Evolutionary conservation across 2,888 invertebrate genomes (phyloP).

Genomic region (Alloplasta piceator): DNA sequence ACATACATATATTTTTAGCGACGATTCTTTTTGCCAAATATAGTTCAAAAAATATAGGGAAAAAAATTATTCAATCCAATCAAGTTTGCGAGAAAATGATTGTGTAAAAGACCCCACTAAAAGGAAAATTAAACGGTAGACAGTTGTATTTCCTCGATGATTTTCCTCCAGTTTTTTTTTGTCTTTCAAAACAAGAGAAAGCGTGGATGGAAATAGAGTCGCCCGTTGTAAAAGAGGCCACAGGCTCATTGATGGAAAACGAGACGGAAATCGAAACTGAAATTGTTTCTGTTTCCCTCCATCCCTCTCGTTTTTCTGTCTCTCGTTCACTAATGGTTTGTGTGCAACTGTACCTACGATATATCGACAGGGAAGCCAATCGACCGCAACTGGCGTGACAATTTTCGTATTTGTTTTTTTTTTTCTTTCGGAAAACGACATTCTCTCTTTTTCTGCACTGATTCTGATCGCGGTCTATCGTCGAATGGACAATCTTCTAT

Average conservation of each 20-base stretch:
- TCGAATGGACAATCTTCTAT: conserved; percentile 16
- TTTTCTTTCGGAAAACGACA: conserved; percentile 36
- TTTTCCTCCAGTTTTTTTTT: conserved; percentile 15
- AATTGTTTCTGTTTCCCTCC: conserved; percentile 26
- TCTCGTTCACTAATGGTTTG: conserved; percentile 20
- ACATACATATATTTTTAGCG: not conserved
- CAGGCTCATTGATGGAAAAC: conserved; percentile 51
- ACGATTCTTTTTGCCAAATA: too few species aligned
- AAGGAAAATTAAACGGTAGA: conserved; percentile 31
- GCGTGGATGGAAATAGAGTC: conserved; percentile 22
- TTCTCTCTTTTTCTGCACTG: conserved; percentile 18
- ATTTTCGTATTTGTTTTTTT: conserved; percentile 54
- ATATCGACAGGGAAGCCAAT: conserved; percentile 39
- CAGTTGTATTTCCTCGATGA: conserved; percentile 36
- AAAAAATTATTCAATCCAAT: conserved; percentile 1
- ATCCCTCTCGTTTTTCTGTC: conserved; percentile 7
- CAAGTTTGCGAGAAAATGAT: not conserved
- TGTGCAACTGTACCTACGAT: not conserved
- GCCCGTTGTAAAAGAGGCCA: conserved; percentile 37
- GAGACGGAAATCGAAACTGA: conserved; percentile 57
- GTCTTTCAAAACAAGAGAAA: conserved; percentile 50
- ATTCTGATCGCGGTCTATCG: conserved; percentile 21
- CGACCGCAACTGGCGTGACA: conserved; percentile 57
- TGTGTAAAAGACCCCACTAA: not conserved
- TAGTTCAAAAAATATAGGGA: not conserved